Evolutionary conservation across 2,797 vertebrate genomes (phyloP), one percentile per base, ranked within the genome.

Genomic region (Benthosema pterotum): DNA sequence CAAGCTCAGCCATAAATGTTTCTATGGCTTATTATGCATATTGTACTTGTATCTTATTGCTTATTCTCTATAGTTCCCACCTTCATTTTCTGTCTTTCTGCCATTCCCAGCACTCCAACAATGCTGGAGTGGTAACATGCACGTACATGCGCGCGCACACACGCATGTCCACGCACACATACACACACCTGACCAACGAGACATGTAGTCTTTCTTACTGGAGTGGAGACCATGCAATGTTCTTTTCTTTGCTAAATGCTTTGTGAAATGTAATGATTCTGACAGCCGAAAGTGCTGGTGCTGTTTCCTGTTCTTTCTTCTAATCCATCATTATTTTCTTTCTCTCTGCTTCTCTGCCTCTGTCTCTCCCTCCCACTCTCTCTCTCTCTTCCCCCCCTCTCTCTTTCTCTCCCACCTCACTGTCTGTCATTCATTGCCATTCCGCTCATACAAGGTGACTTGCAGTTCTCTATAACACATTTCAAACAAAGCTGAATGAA

Each of bases 401-500:
- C 61, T 11, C 52, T 25, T 63, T 50, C 28, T 16, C 43, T 55
- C 16, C 9, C 56, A 11, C 11, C 17, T 48, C 14, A 7, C 65
- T 53, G 18, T 56, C 50, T 67, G 25, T 46, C 19, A 64, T 78
- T 46, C 19, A 64, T 78, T 79, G 25, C 67, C 56, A 60, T 70
- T 80, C 25, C 49, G 60, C 55, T 79, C 63, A 57, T 63, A 67
- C 82, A 86, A 87, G 87, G 88, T 88, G 84, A 89, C 86, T 83
- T 60, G 69, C 57, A 69, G 55, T 77, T 79, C 59, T 78, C 55
- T 16, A 1, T 16, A 1, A 87, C 81, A 38, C 32, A 2, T 38
- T 11, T 38, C 32, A 38, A 38, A 38, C 32, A 38, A 87, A 77
- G 83, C 65, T 74, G 82, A 71, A 72, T 38, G 32, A 8, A 38